Evolutionary conservation across 1,140 invertebrate genomes (phyloP).

Genomic region (Drosophila ambigua): DNA sequence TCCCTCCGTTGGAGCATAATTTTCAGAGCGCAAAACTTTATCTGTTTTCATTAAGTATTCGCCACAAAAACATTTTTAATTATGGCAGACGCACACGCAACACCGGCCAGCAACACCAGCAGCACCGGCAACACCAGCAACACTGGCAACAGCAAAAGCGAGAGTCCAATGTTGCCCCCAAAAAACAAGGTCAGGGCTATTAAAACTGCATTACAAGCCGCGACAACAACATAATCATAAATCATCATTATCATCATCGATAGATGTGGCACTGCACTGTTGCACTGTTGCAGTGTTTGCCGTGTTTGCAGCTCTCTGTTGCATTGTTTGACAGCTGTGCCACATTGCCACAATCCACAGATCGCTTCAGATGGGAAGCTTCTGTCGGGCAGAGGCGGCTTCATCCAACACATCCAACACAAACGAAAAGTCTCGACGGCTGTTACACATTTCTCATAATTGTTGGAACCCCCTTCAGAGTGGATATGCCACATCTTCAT

Average conservation of each 20-base stretch:
- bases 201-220: slow-evolving; percentile 54
- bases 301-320: slow-evolving; percentile 2
- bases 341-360: slow-evolving; percentile 28
- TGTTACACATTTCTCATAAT: slow-evolving; percentile 64
- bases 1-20: too few species aligned
- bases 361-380: background rate
- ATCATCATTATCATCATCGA: slow-evolving; percentile 12
- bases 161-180: slow-evolving; percentile 29
- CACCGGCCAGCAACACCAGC: slow-evolving; percentile 7
- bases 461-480: slow-evolving; percentile 28
- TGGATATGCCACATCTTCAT: slow-evolving; percentile 59
- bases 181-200: slow-evolving; percentile 69
- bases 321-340: slow-evolving; percentile 59
- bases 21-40: slow-evolving; percentile 28
- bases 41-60: slow-evolving; percentile 65
- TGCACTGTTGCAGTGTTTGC: slow-evolving; percentile 8
- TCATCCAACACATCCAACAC: slow-evolving; percentile 61
- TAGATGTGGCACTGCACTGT: slow-evolving; percentile 31
- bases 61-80: slow-evolving; percentile 69
- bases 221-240: too few species aligned
- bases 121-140: slow-evolving; percentile 32
- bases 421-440: slow-evolving; percentile 50
- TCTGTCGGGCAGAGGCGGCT: slow-evolving; percentile 37
- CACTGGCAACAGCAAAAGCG: slow-evolving; percentile 11
- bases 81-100: slow-evolving; percentile 60